Evolutionary conservation across 2,797 vertebrate genomes (phyloP).

Genomic region (Enteromius anoplus): DNA sequence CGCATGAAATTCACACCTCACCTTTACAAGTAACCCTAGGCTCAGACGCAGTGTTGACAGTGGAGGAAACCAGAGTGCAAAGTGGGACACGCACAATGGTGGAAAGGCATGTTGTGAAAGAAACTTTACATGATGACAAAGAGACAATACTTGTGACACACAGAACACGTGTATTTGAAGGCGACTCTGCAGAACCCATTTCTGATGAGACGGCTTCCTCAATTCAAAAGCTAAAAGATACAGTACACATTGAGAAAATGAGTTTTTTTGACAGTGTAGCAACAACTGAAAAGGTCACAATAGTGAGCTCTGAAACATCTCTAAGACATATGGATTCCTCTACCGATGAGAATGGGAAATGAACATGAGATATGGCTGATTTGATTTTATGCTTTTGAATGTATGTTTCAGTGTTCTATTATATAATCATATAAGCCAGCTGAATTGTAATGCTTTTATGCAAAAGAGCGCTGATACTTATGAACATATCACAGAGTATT

Average conservation of each 20-base stretch:
- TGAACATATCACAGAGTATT: slow-evolving; percentile 25
- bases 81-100: slow-evolving; percentile 57
- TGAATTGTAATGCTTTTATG: slow-evolving; percentile 28
- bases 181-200: slow-evolving; percentile 66
- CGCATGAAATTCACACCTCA: slow-evolving; percentile 57
- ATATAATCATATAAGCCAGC: slow-evolving; percentile 30
- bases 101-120: slow-evolving; percentile 66
- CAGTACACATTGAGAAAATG: slow-evolving; percentile 80
- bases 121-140: slow-evolving; percentile 69
- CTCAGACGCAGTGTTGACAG: slow-evolving; percentile 59
- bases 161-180: slow-evolving; percentile 67
- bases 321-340: slow-evolving; percentile 56
- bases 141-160: slow-evolving; percentile 74
- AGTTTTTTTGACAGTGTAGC: slow-evolving; percentile 76
- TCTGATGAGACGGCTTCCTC: slow-evolving; percentile 73
- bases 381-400: slow-evolving; percentile 42
- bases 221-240: slow-evolving; percentile 73
- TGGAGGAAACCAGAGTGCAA: slow-evolving; percentile 59
- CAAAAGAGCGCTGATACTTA: slow-evolving; percentile 34
- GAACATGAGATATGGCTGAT: slow-evolving; percentile 24
- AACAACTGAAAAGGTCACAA: slow-evolving; percentile 47
- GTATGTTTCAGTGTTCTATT: slow-evolving; percentile 28
- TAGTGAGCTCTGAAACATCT: slow-evolving; percentile 47
- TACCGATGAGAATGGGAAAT: slow-evolving; percentile 55
- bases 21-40: slow-evolving; percentile 49